phyloP scores from a whole-genome alignment of 2,113 vertebrate genomes.

The Halcyon malimbica region DNA sequence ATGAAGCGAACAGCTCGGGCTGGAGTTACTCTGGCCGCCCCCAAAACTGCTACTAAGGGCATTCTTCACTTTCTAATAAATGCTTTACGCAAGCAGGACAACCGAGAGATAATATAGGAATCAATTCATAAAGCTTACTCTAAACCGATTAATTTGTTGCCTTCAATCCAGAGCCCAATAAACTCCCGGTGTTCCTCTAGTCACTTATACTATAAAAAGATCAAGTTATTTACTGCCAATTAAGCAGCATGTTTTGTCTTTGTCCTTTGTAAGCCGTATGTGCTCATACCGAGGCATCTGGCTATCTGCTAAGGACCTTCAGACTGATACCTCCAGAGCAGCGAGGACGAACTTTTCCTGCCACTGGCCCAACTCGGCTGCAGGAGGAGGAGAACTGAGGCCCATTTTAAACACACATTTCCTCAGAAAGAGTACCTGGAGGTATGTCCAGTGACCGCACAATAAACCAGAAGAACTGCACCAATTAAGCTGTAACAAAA shows the following conservation, averaged over 20 bases:
- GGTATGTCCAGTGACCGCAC: constrained; percentile 82
- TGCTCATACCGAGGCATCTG: constrained; percentile 71
- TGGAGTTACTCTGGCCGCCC: constrained; percentile 30
- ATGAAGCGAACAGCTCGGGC: constrained; percentile 36
- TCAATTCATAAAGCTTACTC: constrained; percentile 83
- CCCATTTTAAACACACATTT: constrained; percentile 72
- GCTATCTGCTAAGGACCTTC: constrained; percentile 72
- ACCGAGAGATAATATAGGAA: constrained; percentile 75
- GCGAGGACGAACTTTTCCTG: constrained; percentile 71
- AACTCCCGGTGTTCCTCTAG: constrained; percentile 78
- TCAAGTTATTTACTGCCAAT: constrained; percentile 86
- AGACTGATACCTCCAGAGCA: constrained; percentile 57
- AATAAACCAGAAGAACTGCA: constrained; percentile 84
- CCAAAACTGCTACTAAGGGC: constrained; percentile 35
- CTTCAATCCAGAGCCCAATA: constrained; percentile 75
- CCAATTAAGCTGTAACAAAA: constrained; percentile 89
- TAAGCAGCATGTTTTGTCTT: constrained; percentile 82
- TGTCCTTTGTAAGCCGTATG: constrained; percentile 75
- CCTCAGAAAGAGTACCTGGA: constrained; percentile 79
- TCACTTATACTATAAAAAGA: constrained; percentile 83
- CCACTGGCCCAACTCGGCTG: constrained; percentile 70
- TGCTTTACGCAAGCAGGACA: constrained; percentile 61
- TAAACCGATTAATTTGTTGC: constrained; percentile 83
- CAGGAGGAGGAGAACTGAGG: constrained; percentile 54
- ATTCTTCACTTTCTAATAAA: constrained; percentile 72